Evolutionary conservation across 2,113 vertebrate genomes (phyloP).

Genomic region (Paralichthys olivaceus): DNA sequence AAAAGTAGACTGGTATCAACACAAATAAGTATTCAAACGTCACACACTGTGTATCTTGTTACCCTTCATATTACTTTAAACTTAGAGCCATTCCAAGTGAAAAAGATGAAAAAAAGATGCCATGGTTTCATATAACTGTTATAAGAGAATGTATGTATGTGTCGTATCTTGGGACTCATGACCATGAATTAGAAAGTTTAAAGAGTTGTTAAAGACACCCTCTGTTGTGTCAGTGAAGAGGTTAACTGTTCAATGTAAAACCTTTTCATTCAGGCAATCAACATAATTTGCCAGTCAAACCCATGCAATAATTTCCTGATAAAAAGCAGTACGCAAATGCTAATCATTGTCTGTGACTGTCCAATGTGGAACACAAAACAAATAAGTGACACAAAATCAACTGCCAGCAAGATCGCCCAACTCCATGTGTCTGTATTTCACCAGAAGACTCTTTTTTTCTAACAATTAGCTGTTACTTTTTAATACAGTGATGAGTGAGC

Average conservation of each 20-base stretch:
- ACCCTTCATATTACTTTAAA: not conserved
- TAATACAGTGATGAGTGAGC: not conserved
- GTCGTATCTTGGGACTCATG: not conserved
- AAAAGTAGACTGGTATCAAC: too few relatives aligned
- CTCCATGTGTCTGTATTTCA: not conserved
- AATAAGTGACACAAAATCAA: not conserved
- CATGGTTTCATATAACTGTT: not conserved
- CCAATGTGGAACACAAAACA: not conserved
- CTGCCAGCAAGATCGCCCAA: not conserved
- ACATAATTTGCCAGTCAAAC: conserved; percentile 44
- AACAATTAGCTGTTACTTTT: not conserved
- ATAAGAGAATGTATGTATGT: not conserved
- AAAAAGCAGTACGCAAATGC: conserved; percentile 32
- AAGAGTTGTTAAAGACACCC: not conserved
- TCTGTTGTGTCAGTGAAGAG: not conserved
- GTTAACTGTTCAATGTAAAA: not conserved
- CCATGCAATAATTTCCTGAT: not conserved
- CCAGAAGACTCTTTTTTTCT: not conserved
- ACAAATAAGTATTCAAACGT: not conserved
- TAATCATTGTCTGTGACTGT: not conserved
- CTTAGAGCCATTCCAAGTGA: not conserved
- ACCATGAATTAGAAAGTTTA: not conserved
- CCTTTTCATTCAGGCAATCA: conserved; percentile 1
- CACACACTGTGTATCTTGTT: too few relatives aligned
- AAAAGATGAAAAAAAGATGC: not conserved